A percentile compares a stretch with the other conserved stretches of the same genome.
These are phyloP conservation scores for Chaetops frenatus DNA, from an alignment of 2,113 vertebrate species.

Conservation along the genomic window DNA sequence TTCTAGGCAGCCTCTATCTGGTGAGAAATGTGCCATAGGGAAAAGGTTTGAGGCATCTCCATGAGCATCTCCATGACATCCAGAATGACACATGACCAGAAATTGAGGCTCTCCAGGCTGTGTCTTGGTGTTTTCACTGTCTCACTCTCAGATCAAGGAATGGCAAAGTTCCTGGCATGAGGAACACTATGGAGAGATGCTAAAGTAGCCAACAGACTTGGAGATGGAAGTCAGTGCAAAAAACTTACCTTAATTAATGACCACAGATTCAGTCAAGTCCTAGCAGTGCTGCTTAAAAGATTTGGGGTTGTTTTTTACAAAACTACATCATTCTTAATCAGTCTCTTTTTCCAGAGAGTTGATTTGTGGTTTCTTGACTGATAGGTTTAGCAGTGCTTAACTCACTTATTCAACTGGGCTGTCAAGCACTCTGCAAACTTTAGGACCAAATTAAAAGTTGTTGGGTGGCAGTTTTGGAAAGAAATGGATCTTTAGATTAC, in stretches of 20 bases:
- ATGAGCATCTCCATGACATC: background rate
- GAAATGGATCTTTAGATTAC: background rate
- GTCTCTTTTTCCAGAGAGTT: background rate
- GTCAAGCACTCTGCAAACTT: background rate
- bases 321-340: background rate
- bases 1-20: background rate
- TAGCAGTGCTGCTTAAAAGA: background rate
- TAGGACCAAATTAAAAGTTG: background rate
- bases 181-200: background rate
- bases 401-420: background rate
- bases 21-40: background rate
- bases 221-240: background rate
- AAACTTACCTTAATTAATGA: background rate
- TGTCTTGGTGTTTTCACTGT: accelerated
- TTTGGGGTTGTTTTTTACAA: background rate
- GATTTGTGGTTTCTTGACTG: background rate
- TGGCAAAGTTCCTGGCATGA: background rate
- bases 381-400: background rate
- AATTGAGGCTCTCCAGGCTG: background rate
- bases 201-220: background rate
- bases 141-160: background rate
- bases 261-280: background rate
- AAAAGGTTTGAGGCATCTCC: background rate
- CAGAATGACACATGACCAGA: background rate
- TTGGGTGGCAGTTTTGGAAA: background rate